Evolutionary conservation across 2,797 vertebrate genomes (phyloP), one percentile per base, ranked within the genome.

Genomic region (Bryconaethiops microstoma): DNA sequence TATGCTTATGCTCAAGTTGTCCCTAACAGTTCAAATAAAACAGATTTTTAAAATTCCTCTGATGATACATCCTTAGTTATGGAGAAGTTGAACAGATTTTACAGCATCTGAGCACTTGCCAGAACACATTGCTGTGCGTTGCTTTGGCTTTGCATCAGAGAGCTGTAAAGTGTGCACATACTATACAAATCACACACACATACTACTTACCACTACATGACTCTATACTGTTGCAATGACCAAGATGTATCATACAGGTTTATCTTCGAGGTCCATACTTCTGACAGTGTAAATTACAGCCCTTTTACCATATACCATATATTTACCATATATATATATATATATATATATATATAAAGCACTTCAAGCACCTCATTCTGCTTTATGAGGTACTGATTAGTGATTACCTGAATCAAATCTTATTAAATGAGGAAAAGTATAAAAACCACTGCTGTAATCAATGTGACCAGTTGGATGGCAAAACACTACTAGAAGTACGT

Each of bases 171-270:
- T 60, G n/a, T 54, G 23, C 67, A 60, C 5, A 1, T 8, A 78
- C 40, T 70, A 23, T 14, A 71, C 42, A 72, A 72, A 79, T 79
- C 68, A 25, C 39, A 70, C n/a, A 78, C 59, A 50, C 64, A 29
- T 17, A 16, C 35, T 69, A 14, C 23, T 77, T 69, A 50, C 77
- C 63, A 13, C 42, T 25, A 67, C 68, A 54, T 12, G 23, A 39
- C 10, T 23, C n/a, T n/a, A n/a, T n/a, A n/a, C n/a, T n/a, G 17
- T 8, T 50, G 35, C 55, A n/a, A 2, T 70, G 59, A 42, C 71
- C 45, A n/a, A n/a, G n/a, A n/a, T n/a, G n/a, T n/a, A n/a, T n/a
- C n/a, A n/a, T n/a, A n/a, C n/a, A n/a, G n/a, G n/a, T n/a, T n/a
- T 50, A n/a, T 45, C 50, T 19, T 57, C 25, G 52, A 35, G 21